A percentile compares a stretch with the other conserved stretches of the same genome.
These are phyloP conservation scores for Homalodisca vitripennis DNA, from an alignment of 1,140 invertebrate species.

Conservation along the genomic window DNA sequence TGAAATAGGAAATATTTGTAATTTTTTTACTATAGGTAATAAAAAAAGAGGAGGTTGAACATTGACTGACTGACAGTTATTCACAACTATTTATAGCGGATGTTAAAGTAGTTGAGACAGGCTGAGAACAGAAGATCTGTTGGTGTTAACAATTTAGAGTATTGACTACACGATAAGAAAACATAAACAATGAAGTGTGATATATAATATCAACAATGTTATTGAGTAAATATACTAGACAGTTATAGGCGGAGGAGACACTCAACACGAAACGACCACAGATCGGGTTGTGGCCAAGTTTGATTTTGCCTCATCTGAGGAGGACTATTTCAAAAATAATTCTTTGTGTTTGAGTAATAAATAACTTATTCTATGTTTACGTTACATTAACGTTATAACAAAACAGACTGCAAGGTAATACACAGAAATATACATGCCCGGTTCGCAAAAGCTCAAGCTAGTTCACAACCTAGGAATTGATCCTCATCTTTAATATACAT, in stretches of 20 bases:
- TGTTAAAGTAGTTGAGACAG: too few species aligned
- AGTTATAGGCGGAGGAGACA: not conserved
- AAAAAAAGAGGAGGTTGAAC: too few species aligned
- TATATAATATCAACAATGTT: conserved; percentile 9
- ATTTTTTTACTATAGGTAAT: too few species aligned
- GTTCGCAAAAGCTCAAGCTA: conserved; percentile 27
- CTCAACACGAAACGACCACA: not conserved
- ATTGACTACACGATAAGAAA: not conserved
- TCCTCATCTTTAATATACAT: conserved; percentile 21
- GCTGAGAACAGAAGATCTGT: too few species aligned
- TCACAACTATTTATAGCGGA: too few species aligned
- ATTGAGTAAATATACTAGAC: conserved; percentile 18
- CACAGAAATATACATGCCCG: conserved; percentile 13
- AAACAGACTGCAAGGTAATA: too few species aligned
- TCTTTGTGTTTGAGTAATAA: not conserved
- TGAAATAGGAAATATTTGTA: not conserved
- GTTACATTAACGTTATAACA: too few species aligned
- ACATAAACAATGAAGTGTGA: not conserved
- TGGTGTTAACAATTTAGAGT: conserved; percentile 8
- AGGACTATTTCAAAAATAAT: not conserved
- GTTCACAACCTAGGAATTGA: conserved; percentile 23
- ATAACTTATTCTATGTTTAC: not conserved
- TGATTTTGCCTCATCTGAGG: not conserved
- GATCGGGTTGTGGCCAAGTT: not conserved
- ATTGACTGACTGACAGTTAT: too few species aligned